A percentile compares a stretch with the other conserved stretches of the same genome.
phyloP scores from a whole-genome alignment of 2,888 invertebrate genomes.

The Atrina japonica region DNA sequence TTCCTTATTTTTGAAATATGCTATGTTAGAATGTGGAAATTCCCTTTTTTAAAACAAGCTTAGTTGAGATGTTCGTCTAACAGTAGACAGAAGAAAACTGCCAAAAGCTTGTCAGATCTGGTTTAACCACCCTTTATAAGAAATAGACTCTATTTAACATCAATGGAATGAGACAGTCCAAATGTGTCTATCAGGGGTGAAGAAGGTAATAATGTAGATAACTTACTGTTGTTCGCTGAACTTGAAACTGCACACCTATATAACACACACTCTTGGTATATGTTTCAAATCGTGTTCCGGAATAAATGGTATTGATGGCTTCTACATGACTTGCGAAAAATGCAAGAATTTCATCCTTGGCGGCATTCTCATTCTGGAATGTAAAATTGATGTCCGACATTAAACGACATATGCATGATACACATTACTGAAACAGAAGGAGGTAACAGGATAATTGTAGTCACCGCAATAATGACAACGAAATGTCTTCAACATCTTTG shows the following conservation, averaged over 20 bases:
- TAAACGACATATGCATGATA: background rate
- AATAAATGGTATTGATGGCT: slow-evolving; percentile 90
- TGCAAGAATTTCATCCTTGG: slow-evolving; percentile 97
- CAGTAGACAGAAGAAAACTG: no score
- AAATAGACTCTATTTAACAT: background rate
- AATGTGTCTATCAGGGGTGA: no score
- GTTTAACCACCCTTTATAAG: no score
- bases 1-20: no score
- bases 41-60: no score
- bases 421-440: background rate
- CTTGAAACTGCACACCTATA: slow-evolving; percentile 73
- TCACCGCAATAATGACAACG: background rate
- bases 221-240: slow-evolving; percentile 75
- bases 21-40: no score
- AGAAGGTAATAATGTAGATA: no score
- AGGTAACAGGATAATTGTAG: no score
- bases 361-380: slow-evolving; percentile 82
- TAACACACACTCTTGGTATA: slow-evolving; percentile 49
- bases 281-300: slow-evolving; percentile 67
- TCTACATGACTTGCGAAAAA: slow-evolving; percentile 97
- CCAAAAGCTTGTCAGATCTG: no score
- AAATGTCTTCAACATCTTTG: background rate
- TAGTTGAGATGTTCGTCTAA: no score
- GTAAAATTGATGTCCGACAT: slow-evolving; percentile 16
- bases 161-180: no score